A percentile compares a stretch with the other conserved stretches of the same genome.
These are phyloP conservation scores for Oxyura jamaicensis DNA, from an alignment of 2,113 vertebrate species.

Conservation along the genomic window DNA sequence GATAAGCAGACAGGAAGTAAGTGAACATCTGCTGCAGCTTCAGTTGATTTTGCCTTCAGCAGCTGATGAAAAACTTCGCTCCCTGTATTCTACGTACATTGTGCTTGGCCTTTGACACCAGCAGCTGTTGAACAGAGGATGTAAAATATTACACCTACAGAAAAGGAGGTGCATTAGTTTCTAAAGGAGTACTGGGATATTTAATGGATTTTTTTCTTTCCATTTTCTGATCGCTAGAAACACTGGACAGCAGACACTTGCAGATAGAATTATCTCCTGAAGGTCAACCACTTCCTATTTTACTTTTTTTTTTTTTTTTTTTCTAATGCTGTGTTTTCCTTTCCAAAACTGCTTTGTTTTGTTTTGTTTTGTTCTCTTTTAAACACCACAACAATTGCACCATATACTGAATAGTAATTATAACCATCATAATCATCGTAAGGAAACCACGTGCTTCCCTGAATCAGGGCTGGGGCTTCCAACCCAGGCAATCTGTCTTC, in stretches of 20 bases:
- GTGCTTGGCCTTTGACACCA: not conserved
- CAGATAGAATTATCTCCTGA: conserved; percentile 26
- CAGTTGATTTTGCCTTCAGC: conserved; percentile 59
- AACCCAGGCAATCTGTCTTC: conserved; percentile 31
- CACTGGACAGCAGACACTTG: not conserved
- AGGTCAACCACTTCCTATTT: conserved; percentile 58
- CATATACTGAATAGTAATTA: conserved; percentile 46
- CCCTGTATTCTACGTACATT: not conserved
- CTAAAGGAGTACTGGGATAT: not conserved
- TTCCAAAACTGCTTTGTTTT: conserved; percentile 31
- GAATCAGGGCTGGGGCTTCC: conserved; percentile 26
- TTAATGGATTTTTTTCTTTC: not conserved
- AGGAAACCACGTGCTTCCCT: conserved; percentile 65
- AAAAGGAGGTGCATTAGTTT: not conserved
- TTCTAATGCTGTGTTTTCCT: conserved; percentile 5
- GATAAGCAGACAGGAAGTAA: conserved; percentile 78
- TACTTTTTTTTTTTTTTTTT: conserved; percentile 11
- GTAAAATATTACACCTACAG: not conserved
- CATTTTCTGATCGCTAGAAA: not conserved
- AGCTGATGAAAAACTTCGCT: conserved; percentile 16
- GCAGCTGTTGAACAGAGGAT: conserved; percentile 28
- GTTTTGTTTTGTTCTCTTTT: conserved; percentile 30
- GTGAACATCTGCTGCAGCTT: conserved; percentile 61
- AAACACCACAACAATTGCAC: conserved; percentile 49
- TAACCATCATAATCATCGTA: not conserved